These are phyloP conservation scores for Heterochromis multidens DNA, from an alignment of 2,113 vertebrate species.

Conservation along the genomic window DNA sequence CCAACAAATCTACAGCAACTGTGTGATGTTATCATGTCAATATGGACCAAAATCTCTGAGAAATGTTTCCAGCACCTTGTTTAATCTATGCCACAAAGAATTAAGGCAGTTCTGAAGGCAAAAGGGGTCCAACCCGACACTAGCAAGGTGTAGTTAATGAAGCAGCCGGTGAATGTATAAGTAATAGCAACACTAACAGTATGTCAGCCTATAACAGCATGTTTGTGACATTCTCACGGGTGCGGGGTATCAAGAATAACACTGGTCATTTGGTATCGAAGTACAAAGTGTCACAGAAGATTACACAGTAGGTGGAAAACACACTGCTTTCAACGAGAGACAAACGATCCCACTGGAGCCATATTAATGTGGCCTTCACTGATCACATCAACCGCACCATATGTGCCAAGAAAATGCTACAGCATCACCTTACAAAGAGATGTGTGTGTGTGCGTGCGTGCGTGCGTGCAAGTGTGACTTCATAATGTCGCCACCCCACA, in stretches of 20 bases:
- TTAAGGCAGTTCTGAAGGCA: background rate
- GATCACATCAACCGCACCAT: slow-evolving; percentile 33
- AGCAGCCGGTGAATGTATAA: background rate
- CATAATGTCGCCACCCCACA: background rate
- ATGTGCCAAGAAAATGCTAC: slow-evolving; percentile 67
- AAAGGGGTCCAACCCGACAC: background rate
- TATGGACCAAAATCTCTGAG: background rate
- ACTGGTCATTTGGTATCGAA: slow-evolving; percentile 65
- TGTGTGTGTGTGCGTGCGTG: background rate
- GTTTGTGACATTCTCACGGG: slow-evolving; percentile 14
- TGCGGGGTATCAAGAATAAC: slow-evolving; percentile 66
- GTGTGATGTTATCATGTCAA: background rate
- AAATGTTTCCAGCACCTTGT: background rate
- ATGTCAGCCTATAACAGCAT: background rate
- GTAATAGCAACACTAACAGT: background rate
- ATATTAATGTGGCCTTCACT: slow-evolving; percentile 70
- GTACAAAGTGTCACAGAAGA: slow-evolving; percentile 59
- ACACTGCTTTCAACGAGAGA: slow-evolving; percentile 50
- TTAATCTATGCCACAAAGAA: background rate
- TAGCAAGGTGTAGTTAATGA: background rate
- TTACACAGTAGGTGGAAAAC: slow-evolving; percentile 63
- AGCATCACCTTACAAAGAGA: slow-evolving; percentile 21
- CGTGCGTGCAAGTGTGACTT: background rate
- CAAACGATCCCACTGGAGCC: slow-evolving; percentile 66
- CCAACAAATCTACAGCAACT: background rate